Percentiles rank a stretch among this genome's conserved stretches.
Conservation (phyloP, 2,113 vertebrate genomes). For the Myiopsitta monachus region DNA sequence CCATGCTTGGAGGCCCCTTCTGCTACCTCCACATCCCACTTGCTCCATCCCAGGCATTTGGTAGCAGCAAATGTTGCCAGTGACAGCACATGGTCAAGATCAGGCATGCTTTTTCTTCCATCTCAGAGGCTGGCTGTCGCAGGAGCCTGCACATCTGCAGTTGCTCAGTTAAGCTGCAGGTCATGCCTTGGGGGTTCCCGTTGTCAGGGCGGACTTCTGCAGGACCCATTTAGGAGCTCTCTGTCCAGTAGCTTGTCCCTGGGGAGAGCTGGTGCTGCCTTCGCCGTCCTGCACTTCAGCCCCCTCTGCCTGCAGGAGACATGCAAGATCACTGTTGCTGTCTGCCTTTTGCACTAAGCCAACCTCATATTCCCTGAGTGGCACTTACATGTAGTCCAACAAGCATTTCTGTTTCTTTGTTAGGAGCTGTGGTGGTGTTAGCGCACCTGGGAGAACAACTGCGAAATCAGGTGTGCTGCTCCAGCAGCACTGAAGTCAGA, state of each 20-base stretch:
- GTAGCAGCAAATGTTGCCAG: not conserved
- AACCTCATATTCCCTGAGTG: rapidly evolving
- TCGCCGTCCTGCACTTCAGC: not conserved
- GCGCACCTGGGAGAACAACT: not conserved
- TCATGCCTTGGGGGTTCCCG: rapidly evolving
- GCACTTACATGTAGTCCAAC: rapidly evolving
- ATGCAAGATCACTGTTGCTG: rapidly evolving
- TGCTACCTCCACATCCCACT: not conserved
- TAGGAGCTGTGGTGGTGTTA: not conserved
- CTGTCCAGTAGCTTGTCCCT: rapidly evolving
- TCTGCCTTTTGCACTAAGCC: not conserved
- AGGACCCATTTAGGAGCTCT: not conserved
- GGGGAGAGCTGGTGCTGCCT: not conserved
- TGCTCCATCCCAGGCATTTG: not conserved
- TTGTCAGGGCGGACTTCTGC: not conserved
- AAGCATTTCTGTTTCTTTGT: not conserved
- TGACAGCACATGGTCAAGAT: rapidly evolving
- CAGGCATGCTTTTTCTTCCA: not conserved
- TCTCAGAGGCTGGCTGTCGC: rapidly evolving
- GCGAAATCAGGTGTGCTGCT: not conserved
- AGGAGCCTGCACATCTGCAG: not conserved
- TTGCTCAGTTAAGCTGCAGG: not conserved
- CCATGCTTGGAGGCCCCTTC: not conserved
- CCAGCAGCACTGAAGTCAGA: not conserved
- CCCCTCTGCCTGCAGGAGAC: not conserved